A percentile compares a stretch with the other conserved stretches of the same genome.
These are phyloP conservation scores for Aphrophora alni DNA, from an alignment of 2,888 invertebrate genomes.

Conservation along the genomic window DNA sequence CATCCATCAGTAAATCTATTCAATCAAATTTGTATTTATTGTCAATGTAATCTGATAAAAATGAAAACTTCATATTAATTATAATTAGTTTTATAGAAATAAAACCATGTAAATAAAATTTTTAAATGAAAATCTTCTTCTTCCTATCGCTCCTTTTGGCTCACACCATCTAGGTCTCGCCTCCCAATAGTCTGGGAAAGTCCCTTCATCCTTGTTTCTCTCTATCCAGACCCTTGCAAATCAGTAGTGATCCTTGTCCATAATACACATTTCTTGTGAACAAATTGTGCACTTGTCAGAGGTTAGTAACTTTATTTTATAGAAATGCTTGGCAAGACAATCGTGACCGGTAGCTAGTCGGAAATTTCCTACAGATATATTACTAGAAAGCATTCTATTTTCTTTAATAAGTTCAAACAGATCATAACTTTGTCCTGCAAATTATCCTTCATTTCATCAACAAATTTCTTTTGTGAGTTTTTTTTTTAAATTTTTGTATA, in stretches of 20 bases:
- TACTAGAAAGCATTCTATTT: neutral
- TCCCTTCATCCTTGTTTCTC: neutral
- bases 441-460: neutral
- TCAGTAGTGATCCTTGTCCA: neutral
- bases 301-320: neutral
- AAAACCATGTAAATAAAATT: too few relatives aligned
- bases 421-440: neutral
- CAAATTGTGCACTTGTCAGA: neutral
- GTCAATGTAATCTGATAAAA: too few relatives aligned
- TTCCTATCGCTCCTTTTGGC: neutral
- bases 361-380: neutral
- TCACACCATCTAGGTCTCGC: neutral
- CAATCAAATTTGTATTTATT: too few relatives aligned
- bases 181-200: neutral
- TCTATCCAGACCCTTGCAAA: too few relatives aligned
- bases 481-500: neutral
- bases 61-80: too few relatives aligned
- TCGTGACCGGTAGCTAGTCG: neutral
- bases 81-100: too few relatives aligned
- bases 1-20: too few relatives aligned
- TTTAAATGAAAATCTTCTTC: neutral
- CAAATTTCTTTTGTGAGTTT: neutral
- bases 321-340: neutral
- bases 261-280: neutral
- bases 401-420: neutral